Conservation (phyloP, 92 coral and sea anemone genomes). For the Pocillopora meandrina region DNA sequence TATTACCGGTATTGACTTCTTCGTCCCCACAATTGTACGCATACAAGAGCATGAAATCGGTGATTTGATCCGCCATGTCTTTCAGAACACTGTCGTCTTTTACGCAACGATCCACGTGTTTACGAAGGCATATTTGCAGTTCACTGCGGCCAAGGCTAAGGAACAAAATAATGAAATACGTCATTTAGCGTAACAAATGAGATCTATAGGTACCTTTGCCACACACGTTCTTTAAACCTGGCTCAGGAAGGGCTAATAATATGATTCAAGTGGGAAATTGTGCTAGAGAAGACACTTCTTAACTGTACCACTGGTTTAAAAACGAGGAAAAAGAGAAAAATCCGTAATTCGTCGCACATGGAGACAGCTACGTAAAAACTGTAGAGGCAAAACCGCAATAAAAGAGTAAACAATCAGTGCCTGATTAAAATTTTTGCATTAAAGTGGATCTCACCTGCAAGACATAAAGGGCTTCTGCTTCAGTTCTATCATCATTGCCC, state of each 20-base stretch:
- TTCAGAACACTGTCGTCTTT: neutral
- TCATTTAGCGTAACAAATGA: neutral
- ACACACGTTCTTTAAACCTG: too few species aligned
- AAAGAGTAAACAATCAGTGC: too few species aligned
- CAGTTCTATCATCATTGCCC: slow-evolving; percentile 1
- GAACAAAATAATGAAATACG: neutral
- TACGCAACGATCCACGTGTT: neutral
- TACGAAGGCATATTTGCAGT: neutral
- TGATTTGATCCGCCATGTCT: slow-evolving; percentile 5
- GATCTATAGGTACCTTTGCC: too few species aligned
- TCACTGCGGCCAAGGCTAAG: neutral
- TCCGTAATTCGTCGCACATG: too few species aligned
- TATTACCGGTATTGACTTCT: neutral
- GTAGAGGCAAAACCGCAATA: too few species aligned
- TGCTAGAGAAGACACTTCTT: too few species aligned
- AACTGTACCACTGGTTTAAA: too few species aligned
- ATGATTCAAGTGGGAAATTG: too few species aligned
- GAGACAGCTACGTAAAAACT: too few species aligned
- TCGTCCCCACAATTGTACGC: slow-evolving; percentile 13
- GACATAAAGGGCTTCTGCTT: neutral
- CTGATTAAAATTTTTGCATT: too few species aligned
- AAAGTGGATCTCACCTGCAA: neutral
- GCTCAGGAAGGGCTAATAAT: too few species aligned
- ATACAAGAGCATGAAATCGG: neutral
- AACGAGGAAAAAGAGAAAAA: too few species aligned